Base-by-base conservation (phyloP, 2,113 vertebrate species). In the Axis porcinus region DNA sequence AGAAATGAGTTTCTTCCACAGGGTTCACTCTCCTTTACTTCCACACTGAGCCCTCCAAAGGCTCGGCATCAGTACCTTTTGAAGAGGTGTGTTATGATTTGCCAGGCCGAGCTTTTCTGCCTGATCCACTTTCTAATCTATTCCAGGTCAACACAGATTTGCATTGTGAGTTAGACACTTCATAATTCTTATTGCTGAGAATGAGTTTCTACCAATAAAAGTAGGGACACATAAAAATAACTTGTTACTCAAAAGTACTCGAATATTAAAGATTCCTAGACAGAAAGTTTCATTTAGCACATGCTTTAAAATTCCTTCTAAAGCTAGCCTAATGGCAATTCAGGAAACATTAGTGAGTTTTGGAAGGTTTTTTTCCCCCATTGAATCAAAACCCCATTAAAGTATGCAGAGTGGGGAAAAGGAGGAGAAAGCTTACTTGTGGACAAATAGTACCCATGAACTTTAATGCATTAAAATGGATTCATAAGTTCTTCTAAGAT, bases 381-480 rank as follows among this genome's bases (percentile, higher is more conserved):
- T 30, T 95, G 86, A 97, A 97, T 97, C 83, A 96, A 97, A 94
- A 92, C 85, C 85, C 95, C 40, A 84, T 97, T 96, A 93, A 91
- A 86, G 62, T 60, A 74, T 57, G 88, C 82, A 33, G 76, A 28
- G 74, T 74, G 83, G 93, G 88, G 76, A 70, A 93, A 60, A 15
- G 88, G 81, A 91, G 52, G 84, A 70, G 94, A 78, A 82, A 85
- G 76, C 93, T 89, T 47, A 43, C 91, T 96, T 97, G 96, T 98
- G 96, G 98, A 98, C 97, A 97, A 92, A 97, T 70, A 97, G 89
- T 95, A 78, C 70, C 78, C 78, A 47, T 40, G 95, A 97, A 96
- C 85, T 94, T 94, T 36, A 91, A 88, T 95, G 81, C 94, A 85
- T 94, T 95, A 57, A 96, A 94, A 93, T 97, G 95, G 83, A 97